phyloP scores from a whole-genome alignment of 2,888 invertebrate species.

The Chorisops tibialis region DNA sequence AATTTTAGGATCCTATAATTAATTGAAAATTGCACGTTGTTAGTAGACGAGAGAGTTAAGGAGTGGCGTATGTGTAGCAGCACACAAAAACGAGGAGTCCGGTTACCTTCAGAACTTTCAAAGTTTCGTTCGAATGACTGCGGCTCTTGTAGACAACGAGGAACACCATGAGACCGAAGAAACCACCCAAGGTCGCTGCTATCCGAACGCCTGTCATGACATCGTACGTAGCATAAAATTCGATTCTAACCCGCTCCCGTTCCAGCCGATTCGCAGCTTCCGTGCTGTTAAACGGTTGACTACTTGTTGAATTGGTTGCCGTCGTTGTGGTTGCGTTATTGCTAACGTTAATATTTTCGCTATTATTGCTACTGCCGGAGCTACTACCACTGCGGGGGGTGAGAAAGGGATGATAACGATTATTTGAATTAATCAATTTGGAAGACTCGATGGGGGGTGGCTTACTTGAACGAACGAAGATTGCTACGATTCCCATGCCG shows the following conservation, averaged over 20 bases:
- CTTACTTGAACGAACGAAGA: constrained; percentile 20
- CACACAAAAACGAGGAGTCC: too few species aligned
- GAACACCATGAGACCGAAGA: constrained; percentile 88
- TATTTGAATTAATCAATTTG: not conserved
- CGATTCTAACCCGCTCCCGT: constrained; percentile 69
- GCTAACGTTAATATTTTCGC: constrained; percentile 30
- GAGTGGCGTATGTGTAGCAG: not conserved
- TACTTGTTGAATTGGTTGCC: constrained; percentile 22
- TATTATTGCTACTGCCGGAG: constrained; percentile 28
- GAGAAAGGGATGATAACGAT: not conserved
- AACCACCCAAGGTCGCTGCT: constrained; percentile 86
- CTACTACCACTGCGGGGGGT: constrained; percentile 11
- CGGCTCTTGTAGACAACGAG: constrained; percentile 88
- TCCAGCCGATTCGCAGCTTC: constrained; percentile 49
- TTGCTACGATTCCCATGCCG: constrained; percentile 33
- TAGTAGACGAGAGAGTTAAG: too few species aligned
- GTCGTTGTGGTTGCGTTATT: constrained; percentile 17
- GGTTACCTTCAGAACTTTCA: constrained; percentile 61
- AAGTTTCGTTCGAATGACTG: constrained; percentile 69
- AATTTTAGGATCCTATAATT: constrained; percentile 66
- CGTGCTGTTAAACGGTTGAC: constrained; percentile 34
- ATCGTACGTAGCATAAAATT: constrained; percentile 88
- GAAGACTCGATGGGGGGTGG: not conserved
- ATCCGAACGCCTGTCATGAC: constrained; percentile 91
- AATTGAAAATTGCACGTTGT: not conserved